Evolutionary conservation across 2,113 vertebrate genomes (phyloP).

Genomic region (Jacana jacana): DNA sequence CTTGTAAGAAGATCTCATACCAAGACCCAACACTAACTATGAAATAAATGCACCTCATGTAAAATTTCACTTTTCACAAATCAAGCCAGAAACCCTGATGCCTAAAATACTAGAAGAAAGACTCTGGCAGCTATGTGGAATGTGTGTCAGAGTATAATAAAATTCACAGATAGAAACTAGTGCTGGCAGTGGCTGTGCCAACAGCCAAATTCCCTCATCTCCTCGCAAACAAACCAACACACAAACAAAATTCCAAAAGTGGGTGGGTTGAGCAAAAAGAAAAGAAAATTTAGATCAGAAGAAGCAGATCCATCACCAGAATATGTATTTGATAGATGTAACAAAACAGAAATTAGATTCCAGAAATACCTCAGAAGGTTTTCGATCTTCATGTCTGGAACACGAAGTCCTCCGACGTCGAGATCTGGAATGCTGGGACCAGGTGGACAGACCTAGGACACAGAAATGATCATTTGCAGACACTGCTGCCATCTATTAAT

Average conservation of each 20-base stretch:
- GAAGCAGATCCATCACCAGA: not conserved
- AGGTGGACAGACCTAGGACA: slow-evolving; percentile 89
- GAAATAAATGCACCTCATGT: slow-evolving; percentile 2
- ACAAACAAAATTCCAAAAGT: not conserved
- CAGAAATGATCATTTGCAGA: slow-evolving; percentile 17
- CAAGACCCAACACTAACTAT: not conserved
- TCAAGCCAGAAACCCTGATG: not conserved
- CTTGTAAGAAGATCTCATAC: slow-evolving; percentile 14
- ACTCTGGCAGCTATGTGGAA: slow-evolving; percentile 10
- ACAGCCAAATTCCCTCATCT: slow-evolving; percentile 52
- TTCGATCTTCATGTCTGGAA: slow-evolving; percentile 83
- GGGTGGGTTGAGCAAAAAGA: not conserved
- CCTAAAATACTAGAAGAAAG: not conserved
- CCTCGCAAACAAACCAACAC: not conserved
- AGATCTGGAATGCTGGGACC: slow-evolving; percentile 91
- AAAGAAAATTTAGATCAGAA: slow-evolving; percentile 12
- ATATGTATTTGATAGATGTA: not conserved
- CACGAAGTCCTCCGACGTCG: slow-evolving; percentile 79
- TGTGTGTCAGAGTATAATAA: slow-evolving; percentile 56
- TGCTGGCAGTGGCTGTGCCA: slow-evolving; percentile 59
- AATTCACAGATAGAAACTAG: slow-evolving; percentile 47
- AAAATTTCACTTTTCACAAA: slow-evolving; percentile 13
- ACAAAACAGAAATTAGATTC: not conserved
- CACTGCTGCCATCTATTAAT: not conserved
- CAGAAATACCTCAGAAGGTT: slow-evolving; percentile 91